Conservation (phyloP, 2,113 vertebrate genomes). For the Petrocephalus zakoni region DNA sequence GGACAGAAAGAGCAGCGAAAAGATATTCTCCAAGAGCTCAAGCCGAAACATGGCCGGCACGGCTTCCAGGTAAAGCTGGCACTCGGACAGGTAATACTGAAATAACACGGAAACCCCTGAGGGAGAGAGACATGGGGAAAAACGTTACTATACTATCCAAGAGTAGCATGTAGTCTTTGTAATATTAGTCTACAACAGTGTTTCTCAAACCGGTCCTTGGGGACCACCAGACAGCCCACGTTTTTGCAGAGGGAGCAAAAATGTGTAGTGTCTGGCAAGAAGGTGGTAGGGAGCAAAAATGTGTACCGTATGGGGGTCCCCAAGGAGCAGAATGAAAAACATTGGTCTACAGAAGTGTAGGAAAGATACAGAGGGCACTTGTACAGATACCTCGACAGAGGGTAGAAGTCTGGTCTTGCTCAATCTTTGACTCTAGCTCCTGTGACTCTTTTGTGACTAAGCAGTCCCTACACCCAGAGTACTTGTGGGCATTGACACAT, state of each 20-base stretch:
- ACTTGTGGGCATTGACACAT: conserved; percentile 72
- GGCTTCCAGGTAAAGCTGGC: conserved; percentile 75
- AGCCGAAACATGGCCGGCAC: conserved; percentile 76
- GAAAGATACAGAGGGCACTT: neutral
- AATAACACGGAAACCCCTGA: conserved; percentile 69
- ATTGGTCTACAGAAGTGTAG: neutral
- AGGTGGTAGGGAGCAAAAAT: neutral
- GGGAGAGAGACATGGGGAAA: neutral
- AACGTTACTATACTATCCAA: neutral
- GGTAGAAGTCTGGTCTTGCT: conserved; percentile 14
- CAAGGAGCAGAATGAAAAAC: neutral
- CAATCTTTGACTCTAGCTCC: conserved; percentile 17
- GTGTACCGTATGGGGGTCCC: neutral
- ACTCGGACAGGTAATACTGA: conserved; percentile 73
- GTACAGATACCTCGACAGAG: conserved; percentile 40
- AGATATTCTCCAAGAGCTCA: conserved; percentile 95
- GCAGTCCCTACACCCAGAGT: conserved; percentile 61
- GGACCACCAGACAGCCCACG: neutral
- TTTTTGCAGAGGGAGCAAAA: neutral
- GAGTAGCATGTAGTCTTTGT: neutral
- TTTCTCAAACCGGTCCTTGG: neutral
- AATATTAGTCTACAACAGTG: neutral
- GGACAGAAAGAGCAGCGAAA: conserved; percentile 87
- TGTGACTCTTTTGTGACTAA: neutral
- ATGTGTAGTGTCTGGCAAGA: neutral